phyloP scores from a whole-genome alignment of 2,797 vertebrate species.

The Ptychadena robeensis region DNA sequence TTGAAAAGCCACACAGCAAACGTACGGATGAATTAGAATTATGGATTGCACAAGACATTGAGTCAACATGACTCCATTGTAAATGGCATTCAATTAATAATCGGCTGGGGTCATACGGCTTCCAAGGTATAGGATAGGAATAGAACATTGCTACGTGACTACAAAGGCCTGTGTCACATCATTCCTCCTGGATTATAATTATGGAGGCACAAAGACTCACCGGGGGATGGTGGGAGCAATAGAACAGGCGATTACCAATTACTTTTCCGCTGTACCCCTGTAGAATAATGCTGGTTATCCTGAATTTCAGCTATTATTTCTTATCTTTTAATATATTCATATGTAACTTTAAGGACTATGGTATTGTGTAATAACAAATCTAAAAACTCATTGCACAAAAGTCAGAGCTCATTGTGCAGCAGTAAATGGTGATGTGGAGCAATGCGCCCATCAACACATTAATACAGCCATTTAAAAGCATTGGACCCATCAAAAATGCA shows the following conservation, averaged over 20 bases:
- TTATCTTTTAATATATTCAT: neutral
- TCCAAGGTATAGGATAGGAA: neutral
- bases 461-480: no score
- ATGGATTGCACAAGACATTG: neutral
- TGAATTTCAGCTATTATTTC: neutral
- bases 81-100: neutral
- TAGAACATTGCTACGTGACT: slow-evolving; percentile 3
- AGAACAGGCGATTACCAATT: neutral
- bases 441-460: no score
- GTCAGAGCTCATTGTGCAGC: no score
- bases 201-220: slow-evolving; percentile 8
- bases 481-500: no score
- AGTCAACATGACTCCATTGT: slow-evolving; percentile 5
- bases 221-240: slow-evolving; percentile 1
- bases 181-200: neutral
- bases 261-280: neutral
- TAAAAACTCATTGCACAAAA: no score
- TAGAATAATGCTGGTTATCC: neutral
- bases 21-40: neutral
- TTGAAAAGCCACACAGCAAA: neutral
- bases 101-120: neutral
- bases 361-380: no score
- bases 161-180: neutral
- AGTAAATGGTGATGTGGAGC: no score
- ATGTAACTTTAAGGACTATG: neutral